phyloP scores from a whole-genome alignment of 2,113 vertebrate species.

The Ochotona curzoniae region DNA sequence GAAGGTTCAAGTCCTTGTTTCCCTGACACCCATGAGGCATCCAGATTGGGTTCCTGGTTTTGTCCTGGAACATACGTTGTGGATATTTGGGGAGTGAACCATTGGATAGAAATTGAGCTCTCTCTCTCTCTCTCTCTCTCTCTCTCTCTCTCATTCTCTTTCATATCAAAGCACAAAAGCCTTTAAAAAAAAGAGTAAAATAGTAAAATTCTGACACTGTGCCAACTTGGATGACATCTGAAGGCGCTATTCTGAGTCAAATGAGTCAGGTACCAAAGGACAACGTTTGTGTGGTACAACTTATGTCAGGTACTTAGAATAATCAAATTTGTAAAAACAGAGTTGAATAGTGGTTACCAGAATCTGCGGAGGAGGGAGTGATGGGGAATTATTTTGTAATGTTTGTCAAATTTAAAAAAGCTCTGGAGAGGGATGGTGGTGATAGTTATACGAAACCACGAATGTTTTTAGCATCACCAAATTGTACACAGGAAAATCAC shows the following conservation, averaged over 20 bases:
- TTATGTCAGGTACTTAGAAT: neutral
- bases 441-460: neutral
- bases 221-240: neutral
- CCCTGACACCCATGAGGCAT: too few species aligned
- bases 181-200: conserved; percentile 19
- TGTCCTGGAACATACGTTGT: too few species aligned
- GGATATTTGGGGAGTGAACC: too few species aligned
- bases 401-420: neutral
- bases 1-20: too few species aligned
- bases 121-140: too few species aligned
- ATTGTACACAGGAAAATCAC: neutral
- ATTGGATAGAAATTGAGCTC: too few species aligned
- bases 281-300: neutral
- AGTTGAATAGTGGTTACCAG: neutral
- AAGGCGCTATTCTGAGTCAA: neutral
- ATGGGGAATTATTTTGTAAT: neutral
- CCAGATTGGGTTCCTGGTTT: too few species aligned
- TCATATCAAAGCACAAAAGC: neutral
- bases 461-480: neutral
- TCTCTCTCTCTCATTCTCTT: too few species aligned
- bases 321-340: neutral
- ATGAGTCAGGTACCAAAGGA: neutral
- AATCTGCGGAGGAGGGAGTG: neutral
- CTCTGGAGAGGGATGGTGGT: neutral
- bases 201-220: neutral